Base-by-base conservation (phyloP, 2,797 vertebrate species). In the Phoxinus dragarum region DNA sequence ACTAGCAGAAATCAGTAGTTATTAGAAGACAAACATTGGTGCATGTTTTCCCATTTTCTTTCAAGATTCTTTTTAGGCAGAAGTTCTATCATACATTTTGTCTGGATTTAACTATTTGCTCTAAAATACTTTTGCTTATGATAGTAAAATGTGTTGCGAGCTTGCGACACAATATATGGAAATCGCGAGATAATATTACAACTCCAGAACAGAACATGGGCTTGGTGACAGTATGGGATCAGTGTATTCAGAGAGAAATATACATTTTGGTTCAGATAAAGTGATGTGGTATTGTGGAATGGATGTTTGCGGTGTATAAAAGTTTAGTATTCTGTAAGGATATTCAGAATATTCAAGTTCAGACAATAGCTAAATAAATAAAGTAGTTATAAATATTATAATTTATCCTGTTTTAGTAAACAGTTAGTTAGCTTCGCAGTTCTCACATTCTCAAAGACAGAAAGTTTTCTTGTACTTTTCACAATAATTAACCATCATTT, bases 361-460 rank as follows among this genome's bases (percentile, higher is more conserved):
- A 75, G 27, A 75, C 71, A 3, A 47, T 14, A 44, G 8, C 34
- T 14, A 42, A 38, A 23, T 38, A 19, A 42, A 66, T 11, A 34
- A 27, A 27, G 27, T 27, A 27, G 27, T 27, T 27, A 27, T 27
- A 27, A 27, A 27, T 27, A 27, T 27, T 27, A 27, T 27, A 27
- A 27, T 27, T 27, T 27, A 27, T 80, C 31, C 44, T 7, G 5
- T 76, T 56, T 76, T 56, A 56, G 44, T n/a, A 27, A 27, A 27
- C 27, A 27, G 27, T 27, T 27, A 47, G 19, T 69, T 68, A 52
- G 42, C 10, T 34, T 80, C 14, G 23, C 36, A 27, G 12, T 61
- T 78, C 54, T 61, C 54, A 19, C 75, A 19, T 78, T 78, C 76
- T 64, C n/a, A 44, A 21, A 56, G 74, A 38, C 40, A 38, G 5